Evolutionary conservation across 2,797 vertebrate genomes (phyloP), one percentile per base, ranked within the genome.

Genomic region (Cossypha dichroa): DNA sequence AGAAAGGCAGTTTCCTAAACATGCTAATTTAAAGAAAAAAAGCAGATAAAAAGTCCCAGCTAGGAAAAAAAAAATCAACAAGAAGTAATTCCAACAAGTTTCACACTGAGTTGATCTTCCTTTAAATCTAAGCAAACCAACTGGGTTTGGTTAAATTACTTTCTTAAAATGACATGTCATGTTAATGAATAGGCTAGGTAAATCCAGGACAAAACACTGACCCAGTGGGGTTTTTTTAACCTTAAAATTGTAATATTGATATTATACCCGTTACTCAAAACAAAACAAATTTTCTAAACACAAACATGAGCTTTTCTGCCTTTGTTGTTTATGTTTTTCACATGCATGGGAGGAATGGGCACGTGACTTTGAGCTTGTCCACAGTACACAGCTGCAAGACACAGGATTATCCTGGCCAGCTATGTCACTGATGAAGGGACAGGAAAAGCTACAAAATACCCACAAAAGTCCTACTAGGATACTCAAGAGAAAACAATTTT

Each of bases 331-430:
- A 43, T 40, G 13, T 41, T 83, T 76, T 85, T 33, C 34, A 80
- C 28, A 6, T 4, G 16, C 48, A 67, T 23, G 11, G 25, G 11
- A 82, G 20, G 34, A 90, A 85, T 7, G 20, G 29, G 26, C 23
- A 56, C 0, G 0, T 59, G 62, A 73, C 15, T 46, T 1, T 1
- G 86, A 83, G 15, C 62, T 69, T 0, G 0, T 55, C 68, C 51
- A 48, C 31, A 33, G 26, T 13, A 49, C 34, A 54, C 38, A 41
- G 59, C 46, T 46, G 46, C 17, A 90, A 78, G 31, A 70, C 48
- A 69, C 36, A 13, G 25, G 60, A 62, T 64, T 43, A 73, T 48
- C 38, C 56, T 76, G 48, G 75, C 46, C 54, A 78, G 31, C 22
- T 69, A 14, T 3, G 17, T 56, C 49, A 62, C 18, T 13, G 25